These are phyloP conservation scores for Philaenus spumarius DNA, from an alignment of 1,140 invertebrate species.

Conservation along the genomic window DNA sequence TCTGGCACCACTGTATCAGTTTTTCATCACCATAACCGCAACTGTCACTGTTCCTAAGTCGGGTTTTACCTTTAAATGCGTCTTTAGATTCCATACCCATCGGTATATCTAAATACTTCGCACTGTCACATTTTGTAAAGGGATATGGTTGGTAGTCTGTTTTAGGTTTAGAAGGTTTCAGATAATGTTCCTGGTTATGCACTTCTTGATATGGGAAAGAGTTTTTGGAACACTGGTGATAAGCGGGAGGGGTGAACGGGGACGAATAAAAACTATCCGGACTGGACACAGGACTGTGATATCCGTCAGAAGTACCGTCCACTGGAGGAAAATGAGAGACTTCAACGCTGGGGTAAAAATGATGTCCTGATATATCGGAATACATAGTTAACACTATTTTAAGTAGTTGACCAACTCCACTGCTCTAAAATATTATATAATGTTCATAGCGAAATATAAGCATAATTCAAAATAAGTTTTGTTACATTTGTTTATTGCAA, in stretches of 20 bases:
- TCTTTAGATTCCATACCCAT: no score
- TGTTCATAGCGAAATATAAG: no score
- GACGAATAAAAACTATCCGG: constrained; percentile 23
- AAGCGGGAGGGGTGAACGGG: not conserved
- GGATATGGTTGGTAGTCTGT: not conserved
- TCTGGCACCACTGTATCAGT: not conserved
- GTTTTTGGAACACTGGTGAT: not conserved
- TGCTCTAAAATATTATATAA: no score
- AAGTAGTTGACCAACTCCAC: no score
- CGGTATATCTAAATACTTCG: not conserved
- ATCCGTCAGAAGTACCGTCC: constrained; percentile 21
- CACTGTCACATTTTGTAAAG: not conserved
- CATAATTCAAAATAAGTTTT: no score
- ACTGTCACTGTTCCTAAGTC: not conserved
- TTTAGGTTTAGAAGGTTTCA: not conserved
- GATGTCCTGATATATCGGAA: not conserved
- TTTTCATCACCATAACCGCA: not conserved
- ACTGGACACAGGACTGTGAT: constrained; percentile 25
- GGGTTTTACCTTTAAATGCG: no score
- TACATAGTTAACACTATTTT: not conserved
- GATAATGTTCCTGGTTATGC: not conserved
- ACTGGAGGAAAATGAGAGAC: not conserved
- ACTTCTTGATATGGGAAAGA: not conserved
- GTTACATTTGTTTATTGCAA: no score
- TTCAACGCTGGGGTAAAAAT: not conserved